Evolutionary conservation across 2,113 vertebrate genomes (phyloP).

Genomic region (Varanus salvator): DNA sequence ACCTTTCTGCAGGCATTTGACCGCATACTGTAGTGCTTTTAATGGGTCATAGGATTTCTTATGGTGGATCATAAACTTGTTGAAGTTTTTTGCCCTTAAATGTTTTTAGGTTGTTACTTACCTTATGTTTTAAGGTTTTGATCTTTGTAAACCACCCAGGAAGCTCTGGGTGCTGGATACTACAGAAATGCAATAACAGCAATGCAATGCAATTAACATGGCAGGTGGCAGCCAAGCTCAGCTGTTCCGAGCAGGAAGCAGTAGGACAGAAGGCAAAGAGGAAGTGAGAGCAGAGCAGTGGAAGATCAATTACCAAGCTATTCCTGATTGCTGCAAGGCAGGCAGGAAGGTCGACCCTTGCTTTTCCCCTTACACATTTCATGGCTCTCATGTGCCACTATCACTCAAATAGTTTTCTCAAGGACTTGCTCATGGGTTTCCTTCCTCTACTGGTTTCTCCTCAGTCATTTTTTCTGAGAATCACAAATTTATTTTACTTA

Average conservation of each 20-base stretch:
- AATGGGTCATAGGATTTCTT: too few relatives aligned
- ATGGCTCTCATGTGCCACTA: not conserved
- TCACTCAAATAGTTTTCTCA: not conserved
- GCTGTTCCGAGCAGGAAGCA: not conserved
- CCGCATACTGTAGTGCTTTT: too few relatives aligned
- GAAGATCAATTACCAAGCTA: not conserved
- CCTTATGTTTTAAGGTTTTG: too few relatives aligned
- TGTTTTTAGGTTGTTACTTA: too few relatives aligned
- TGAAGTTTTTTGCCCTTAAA: too few relatives aligned
- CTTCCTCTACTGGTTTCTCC: not conserved
- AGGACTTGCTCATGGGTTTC: not conserved
- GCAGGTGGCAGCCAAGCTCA: too few relatives aligned
- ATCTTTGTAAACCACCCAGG: too few relatives aligned
- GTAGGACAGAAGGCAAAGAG: not conserved
- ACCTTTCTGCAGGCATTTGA: not conserved
- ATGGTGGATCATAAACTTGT: too few relatives aligned
- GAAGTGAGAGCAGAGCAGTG: not conserved
- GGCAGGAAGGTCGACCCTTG: not conserved
- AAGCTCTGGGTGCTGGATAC: too few relatives aligned
- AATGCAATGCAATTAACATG: too few relatives aligned
- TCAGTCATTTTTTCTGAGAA: not conserved
- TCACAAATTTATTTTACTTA: not conserved
- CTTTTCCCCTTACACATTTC: not conserved
- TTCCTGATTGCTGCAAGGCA: too few relatives aligned
- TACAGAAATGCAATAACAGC: too few relatives aligned